phyloP scores from a whole-genome alignment of 2,888 invertebrate species.

The Nomada ferruginata region DNA sequence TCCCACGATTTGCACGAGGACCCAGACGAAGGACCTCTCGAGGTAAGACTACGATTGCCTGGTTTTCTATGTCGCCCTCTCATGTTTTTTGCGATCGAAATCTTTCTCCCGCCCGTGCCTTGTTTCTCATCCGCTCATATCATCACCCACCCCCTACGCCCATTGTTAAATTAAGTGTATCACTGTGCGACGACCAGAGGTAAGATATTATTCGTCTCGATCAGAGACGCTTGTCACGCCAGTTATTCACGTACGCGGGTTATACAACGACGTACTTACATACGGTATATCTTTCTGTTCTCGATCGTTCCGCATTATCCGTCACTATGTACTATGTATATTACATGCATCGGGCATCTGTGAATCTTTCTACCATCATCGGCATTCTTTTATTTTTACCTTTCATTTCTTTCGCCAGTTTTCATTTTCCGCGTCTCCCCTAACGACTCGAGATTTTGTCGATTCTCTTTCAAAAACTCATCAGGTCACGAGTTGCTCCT shows the following conservation, averaged over 20 bases:
- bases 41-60: conserved; percentile 68
- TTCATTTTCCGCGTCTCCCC: background rate
- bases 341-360: conserved; percentile 6
- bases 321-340: background rate
- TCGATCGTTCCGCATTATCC: conserved; percentile 19
- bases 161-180: conserved; percentile 50
- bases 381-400: conserved; percentile 20
- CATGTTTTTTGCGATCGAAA: conserved; percentile 21
- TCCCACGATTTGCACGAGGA: conserved; percentile 55
- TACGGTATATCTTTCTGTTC: background rate
- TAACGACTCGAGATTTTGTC: conserved; percentile 20
- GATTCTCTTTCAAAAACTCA: background rate
- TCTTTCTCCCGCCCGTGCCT: background rate
- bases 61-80: conserved; percentile 58
- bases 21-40: conserved; percentile 59
- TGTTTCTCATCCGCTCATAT: conserved; percentile 19
- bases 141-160: conserved; percentile 1
- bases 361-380: conserved; percentile 13
- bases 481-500: conserved; percentile 5
- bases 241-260: background rate
- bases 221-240: conserved; percentile 21
- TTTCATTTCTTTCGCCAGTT: conserved; percentile 5
- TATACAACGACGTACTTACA: background rate
- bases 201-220: conserved; percentile 46
- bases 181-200: conserved; percentile 53